Conservation (phyloP, 2,888 invertebrate genomes). For the Hemistola chrysoprasaria region DNA sequence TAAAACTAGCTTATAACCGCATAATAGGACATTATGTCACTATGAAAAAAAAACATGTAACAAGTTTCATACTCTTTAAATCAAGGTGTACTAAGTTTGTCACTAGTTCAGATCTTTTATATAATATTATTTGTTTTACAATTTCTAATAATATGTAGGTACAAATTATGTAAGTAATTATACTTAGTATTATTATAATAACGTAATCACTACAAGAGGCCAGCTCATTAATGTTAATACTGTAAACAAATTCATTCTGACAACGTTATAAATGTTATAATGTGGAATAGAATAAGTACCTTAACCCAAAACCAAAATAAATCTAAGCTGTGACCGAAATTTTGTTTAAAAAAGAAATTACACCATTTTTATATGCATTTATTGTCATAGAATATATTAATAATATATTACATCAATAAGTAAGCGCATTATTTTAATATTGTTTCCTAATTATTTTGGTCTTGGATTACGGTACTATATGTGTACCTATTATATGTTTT, state of each 20-base stretch:
- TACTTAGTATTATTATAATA: slow-evolving; percentile 6
- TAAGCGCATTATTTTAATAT: slow-evolving; percentile 13
- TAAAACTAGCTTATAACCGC: too few relatives aligned
- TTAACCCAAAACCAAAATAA: slow-evolving; percentile 62
- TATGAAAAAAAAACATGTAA: too few relatives aligned
- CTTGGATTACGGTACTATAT: slow-evolving; percentile 49
- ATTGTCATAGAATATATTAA: slow-evolving; percentile 47
- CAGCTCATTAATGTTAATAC: slow-evolving; percentile 53
- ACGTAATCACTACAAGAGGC: slow-evolving; percentile 46
- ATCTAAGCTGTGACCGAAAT: slow-evolving; percentile 9
- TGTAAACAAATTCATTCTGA: slow-evolving; percentile 39
- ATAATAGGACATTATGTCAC: too few relatives aligned
- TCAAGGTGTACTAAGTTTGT: too few relatives aligned
- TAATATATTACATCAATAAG: slow-evolving; percentile 10
- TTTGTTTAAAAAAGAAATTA: slow-evolving; percentile 21
- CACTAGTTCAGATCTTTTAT: too few relatives aligned
- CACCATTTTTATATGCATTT: slow-evolving; percentile 35
- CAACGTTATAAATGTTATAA: slow-evolving; percentile 27
- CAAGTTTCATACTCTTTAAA: too few relatives aligned
- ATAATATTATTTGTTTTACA: too few relatives aligned
- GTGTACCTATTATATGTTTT: slow-evolving; percentile 36
- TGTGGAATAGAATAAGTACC: slow-evolving; percentile 45
- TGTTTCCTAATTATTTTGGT: slow-evolving; percentile 51
- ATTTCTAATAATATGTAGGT: too few relatives aligned
- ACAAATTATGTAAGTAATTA: too few relatives aligned